Percentiles rank a stretch among this genome's conserved stretches.
These are phyloP conservation scores for Urocynchramus pylzowi DNA, from an alignment of 2,113 vertebrate species.

Conservation along the genomic window DNA sequence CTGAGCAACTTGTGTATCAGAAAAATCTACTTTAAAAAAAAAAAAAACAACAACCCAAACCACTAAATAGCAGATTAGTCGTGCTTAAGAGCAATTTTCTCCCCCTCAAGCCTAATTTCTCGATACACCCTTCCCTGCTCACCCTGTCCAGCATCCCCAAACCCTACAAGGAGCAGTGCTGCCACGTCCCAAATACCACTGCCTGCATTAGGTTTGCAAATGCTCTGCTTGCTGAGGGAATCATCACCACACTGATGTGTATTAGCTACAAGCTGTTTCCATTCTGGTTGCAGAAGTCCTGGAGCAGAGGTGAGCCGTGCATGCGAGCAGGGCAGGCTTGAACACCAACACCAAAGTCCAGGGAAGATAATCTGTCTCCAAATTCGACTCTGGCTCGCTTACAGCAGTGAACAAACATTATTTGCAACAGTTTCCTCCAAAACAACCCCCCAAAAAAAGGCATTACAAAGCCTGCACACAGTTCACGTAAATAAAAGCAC, in stretches of 20 bases:
- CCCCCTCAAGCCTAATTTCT: not conserved
- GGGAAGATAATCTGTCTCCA: not conserved
- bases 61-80: not conserved
- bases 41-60: too few relatives aligned
- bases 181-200: not conserved
- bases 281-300: not conserved
- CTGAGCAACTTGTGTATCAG: not conserved
- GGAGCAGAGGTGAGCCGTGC: not conserved
- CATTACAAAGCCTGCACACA: not conserved
- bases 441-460: not conserved
- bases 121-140: rapidly evolving
- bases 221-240: not conserved
- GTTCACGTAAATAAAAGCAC: not conserved
- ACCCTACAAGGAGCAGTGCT: rapidly evolving
- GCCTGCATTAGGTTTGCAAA: not conserved
- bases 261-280: not conserved
- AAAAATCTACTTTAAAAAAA: not conserved
- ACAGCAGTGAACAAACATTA: not conserved
- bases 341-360: not conserved
- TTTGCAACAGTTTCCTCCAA: slow-evolving; percentile 1
- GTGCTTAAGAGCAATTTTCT: not conserved
- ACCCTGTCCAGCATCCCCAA: not conserved
- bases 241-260: rapidly evolving
- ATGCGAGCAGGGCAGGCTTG: not conserved
- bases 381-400: not conserved